These are phyloP conservation scores for Nysson spinosus DNA, from an alignment of 2,888 invertebrate genomes.

Conservation along the genomic window DNA sequence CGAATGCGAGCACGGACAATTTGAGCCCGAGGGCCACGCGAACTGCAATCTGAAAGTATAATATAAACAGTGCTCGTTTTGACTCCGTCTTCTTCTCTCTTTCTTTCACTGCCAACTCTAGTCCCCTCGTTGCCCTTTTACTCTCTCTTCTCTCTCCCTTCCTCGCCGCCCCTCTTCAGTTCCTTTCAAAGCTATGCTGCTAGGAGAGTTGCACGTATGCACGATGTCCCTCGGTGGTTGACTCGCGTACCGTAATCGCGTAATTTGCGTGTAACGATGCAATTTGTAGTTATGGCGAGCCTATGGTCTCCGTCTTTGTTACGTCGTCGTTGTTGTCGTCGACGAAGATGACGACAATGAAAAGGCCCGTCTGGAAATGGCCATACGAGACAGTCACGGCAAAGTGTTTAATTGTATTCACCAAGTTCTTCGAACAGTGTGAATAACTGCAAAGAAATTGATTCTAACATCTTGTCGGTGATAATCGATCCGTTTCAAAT, in stretches of 20 bases:
- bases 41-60: conserved; percentile 68
- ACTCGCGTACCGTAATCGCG: conserved; percentile 65
- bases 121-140: neutral
- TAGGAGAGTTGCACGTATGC: conserved; percentile 26
- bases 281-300: conserved; percentile 70
- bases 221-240: conserved; percentile 40
- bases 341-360: conserved; percentile 22
- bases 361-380: conserved; percentile 10
- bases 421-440: no score
- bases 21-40: conserved; percentile 54
- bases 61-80: conserved; percentile 65
- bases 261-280: conserved; percentile 74
- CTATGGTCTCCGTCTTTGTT: conserved; percentile 37
- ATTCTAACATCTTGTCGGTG: no score
- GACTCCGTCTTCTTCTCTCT: conserved; percentile 11
- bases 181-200: conserved; percentile 33
- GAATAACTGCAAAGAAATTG: no score
- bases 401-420: no score
- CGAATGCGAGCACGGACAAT: no score
- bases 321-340: conserved; percentile 20
- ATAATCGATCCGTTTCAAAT: no score
- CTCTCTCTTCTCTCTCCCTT: conserved; percentile 4
- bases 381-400: no score
- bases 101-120: conserved; percentile 10
- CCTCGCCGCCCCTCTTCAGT: conserved; percentile 21